These are phyloP conservation scores for Gymnocephalus cernua DNA, from an alignment of 2,113 vertebrate species.

Conservation along the genomic window DNA sequence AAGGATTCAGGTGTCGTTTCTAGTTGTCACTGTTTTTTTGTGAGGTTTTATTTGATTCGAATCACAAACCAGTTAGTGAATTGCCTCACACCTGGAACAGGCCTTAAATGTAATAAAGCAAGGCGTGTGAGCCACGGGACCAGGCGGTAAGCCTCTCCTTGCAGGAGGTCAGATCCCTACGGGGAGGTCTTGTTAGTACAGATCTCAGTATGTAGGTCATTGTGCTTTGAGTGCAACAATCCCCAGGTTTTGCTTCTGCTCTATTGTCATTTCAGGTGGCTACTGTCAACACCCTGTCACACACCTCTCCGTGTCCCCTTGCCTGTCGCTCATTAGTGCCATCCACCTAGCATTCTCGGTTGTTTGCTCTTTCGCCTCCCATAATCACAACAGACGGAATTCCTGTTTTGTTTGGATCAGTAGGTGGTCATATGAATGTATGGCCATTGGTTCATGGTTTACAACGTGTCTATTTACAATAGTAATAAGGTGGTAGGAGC, in stretches of 20 bases:
- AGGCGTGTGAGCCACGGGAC: conserved; percentile 13
- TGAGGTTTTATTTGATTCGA: conserved; percentile 32
- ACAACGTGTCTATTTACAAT: conserved; percentile 21
- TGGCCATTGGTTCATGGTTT: background rate
- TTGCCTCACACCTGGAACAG: conserved; percentile 25
- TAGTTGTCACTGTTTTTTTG: conserved; percentile 9
- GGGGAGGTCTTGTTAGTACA: conserved; percentile 57
- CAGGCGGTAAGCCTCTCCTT: conserved; percentile 34
- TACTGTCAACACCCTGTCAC: conserved; percentile 53
- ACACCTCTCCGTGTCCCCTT: conserved; percentile 27
- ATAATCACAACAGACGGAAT: conserved; percentile 33
- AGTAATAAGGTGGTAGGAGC: conserved; percentile 13
- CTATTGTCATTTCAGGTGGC: conserved; percentile 23
- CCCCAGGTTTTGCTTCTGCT: conserved; percentile 16
- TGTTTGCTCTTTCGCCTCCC: conserved; percentile 23
- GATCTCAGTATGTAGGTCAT: conserved; percentile 65
- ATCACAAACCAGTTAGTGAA: conserved; percentile 26
- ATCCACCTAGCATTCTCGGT: conserved; percentile 13
- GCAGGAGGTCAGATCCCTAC: conserved; percentile 62
- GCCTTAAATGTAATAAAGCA: conserved; percentile 48
- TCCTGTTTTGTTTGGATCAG: conserved; percentile 23
- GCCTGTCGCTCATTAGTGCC: conserved; percentile 51
- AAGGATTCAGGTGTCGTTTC: conserved; percentile 53
- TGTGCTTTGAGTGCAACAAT: conserved; percentile 37
- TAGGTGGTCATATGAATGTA: conserved; percentile 18